phyloP scores from a whole-genome alignment of 2,888 invertebrate genomes.

The Agonopterix subpropinquella region DNA sequence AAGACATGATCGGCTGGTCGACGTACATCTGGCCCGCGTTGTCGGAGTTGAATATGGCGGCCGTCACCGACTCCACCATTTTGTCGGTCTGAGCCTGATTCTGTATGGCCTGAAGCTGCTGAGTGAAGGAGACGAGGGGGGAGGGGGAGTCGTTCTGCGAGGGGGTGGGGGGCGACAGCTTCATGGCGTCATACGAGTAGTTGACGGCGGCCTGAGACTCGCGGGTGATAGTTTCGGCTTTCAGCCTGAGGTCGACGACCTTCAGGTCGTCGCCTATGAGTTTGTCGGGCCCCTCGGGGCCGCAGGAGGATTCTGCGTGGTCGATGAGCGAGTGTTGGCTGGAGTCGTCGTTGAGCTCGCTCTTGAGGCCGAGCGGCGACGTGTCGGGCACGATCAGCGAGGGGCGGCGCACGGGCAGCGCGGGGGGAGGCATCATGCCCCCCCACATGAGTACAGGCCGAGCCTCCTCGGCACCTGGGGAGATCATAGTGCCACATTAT shows the following conservation, averaged over 20 bases:
- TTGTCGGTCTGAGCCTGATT: conserved; percentile 70
- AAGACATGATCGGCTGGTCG: conserved; percentile 32
- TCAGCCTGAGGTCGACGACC: conserved; percentile 82
- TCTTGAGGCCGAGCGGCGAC: conserved; percentile 77
- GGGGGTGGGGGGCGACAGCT: conserved; percentile 70
- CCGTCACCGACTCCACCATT: conserved; percentile 69
- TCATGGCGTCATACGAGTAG: conserved; percentile 59
- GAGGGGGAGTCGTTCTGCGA: conserved; percentile 51
- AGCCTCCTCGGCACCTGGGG: conserved; percentile 41
- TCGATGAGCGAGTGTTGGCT: conserved; percentile 79
- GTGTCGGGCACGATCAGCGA: conserved; percentile 77
- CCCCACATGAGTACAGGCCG: conserved; percentile 52
- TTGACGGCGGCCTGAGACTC: conserved; percentile 43
- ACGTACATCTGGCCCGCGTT: conserved; percentile 50
- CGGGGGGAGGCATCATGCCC: conserved; percentile 76
- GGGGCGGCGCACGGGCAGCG: conserved; percentile 78
- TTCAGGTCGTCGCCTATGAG: conserved; percentile 54
- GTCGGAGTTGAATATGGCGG: conserved; percentile 66
- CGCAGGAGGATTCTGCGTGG: conserved; percentile 42
- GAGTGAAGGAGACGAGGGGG: conserved; percentile 56
- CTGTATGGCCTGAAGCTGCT: conserved; percentile 65
- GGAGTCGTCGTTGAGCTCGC: conserved; percentile 80
- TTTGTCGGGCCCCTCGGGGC: conserved; percentile 28
- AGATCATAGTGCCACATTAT: conserved; percentile 2
- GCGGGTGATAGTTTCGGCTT: conserved; percentile 70